Evolutionary conservation across 1,140 invertebrate genomes (phyloP), one percentile per base, ranked within the genome.

Genomic region (Episyrphus balteatus): DNA sequence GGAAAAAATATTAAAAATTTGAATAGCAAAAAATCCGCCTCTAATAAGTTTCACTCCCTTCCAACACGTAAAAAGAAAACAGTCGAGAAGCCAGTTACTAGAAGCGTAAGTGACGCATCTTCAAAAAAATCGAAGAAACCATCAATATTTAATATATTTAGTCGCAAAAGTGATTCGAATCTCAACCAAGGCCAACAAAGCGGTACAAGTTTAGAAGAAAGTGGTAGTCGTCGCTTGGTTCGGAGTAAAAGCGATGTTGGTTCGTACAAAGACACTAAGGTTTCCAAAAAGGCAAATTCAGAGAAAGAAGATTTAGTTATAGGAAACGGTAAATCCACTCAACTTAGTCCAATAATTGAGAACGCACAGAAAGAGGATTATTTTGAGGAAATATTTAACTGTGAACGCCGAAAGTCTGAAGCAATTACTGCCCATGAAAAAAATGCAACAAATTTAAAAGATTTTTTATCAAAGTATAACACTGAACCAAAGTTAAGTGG

Each of bases 281-380:
- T 11, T 42, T 18, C 50, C 6, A 49, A 52, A n/a, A 49, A 46
- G 18, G 30, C 41, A n/a, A 21, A 13, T 5, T 40, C 46, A n/a
- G 46, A 52, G n/a, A 47, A 52, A n/a, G 2, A 41, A 11, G 17
- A 41, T 14, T 18, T 41, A 44, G 30, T n/a, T 40, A 15, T 39
- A 37, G n/a, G 19, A 37, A 3, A 21, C 19, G 39, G 17, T 7
- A 18, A 17, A 48, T 81, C 78, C 59, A 77, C 78, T 45, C 83
- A 83, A 56, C 55, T 86, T n/a, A 84, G 82, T 14, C 84, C 83
- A 0, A 86, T 86, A 47, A 86, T 85, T 43, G 83, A 86, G 69
- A 62, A 77, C 70, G 66, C 75, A 58, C 71, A 79, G 54, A 59
- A 74, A 36, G 79, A 82, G 60, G 81, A 83, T 55, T 83, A 82